phyloP scores from a whole-genome alignment of 2,888 invertebrate species.

The Aleiodes alternator region DNA sequence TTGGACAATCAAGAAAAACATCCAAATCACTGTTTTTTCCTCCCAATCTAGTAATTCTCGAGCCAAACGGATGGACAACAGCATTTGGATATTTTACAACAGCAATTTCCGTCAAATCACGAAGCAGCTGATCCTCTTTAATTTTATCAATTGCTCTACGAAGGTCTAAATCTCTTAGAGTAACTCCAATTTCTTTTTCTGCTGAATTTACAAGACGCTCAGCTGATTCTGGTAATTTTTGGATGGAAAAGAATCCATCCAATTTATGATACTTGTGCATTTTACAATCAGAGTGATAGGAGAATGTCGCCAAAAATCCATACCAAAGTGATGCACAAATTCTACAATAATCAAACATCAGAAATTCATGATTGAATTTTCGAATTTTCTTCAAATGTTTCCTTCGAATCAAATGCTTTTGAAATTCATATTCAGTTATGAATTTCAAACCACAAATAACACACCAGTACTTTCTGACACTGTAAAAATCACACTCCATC shows the following conservation, averaged over 20 bases:
- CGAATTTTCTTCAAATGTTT: slow-evolving; percentile 8
- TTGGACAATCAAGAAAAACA: slow-evolving; percentile 67
- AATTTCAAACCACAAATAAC: slow-evolving; percentile 20
- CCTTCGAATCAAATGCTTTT: slow-evolving; percentile 28
- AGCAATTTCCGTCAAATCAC: slow-evolving; percentile 57
- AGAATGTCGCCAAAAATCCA: slow-evolving; percentile 39
- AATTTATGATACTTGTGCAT: slow-evolving; percentile 19
- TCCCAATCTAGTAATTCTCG: slow-evolving; percentile 78
- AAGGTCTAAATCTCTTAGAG: slow-evolving; percentile 52
- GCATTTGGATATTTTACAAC: slow-evolving; percentile 54
- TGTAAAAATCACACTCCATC: slow-evolving; percentile 50
- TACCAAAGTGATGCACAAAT: slow-evolving; percentile 48
- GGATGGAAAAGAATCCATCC: slow-evolving; percentile 13
- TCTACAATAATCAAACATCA: slow-evolving; percentile 51
- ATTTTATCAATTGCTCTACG: slow-evolving; percentile 43
- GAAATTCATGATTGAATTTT: background rate
- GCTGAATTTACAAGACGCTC: slow-evolving; percentile 38
- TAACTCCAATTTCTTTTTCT: slow-evolving; percentile 49
- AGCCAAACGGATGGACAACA: slow-evolving; percentile 79
- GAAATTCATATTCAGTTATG: slow-evolving; percentile 33
- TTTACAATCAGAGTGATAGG: slow-evolving; percentile 31
- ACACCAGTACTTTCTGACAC: slow-evolving; percentile 50
- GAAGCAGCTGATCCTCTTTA: slow-evolving; percentile 49
- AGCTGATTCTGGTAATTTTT: slow-evolving; percentile 35
- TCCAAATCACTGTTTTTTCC: slow-evolving; percentile 65